Evolutionary conservation across 2,797 vertebrate genomes (phyloP).

Genomic region (Clamator glandarius): DNA sequence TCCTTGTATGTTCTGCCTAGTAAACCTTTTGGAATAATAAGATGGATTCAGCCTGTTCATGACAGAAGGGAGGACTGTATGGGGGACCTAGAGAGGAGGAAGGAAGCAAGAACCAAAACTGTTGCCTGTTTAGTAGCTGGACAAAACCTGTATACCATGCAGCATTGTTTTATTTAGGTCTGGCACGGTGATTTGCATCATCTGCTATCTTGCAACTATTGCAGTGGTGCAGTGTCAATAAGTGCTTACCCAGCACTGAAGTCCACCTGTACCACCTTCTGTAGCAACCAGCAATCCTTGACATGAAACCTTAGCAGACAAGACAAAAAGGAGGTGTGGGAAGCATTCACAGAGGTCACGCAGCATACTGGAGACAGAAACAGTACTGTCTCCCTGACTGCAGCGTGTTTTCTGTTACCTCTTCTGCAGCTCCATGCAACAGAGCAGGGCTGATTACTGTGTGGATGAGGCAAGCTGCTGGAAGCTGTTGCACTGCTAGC

Average conservation of each 20-base stretch:
- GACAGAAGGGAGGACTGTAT: neutral
- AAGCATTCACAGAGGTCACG: neutral
- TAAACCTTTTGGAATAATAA: neutral
- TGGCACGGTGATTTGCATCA: accelerated
- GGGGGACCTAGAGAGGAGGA: neutral
- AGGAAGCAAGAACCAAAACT: neutral
- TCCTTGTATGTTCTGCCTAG: neutral
- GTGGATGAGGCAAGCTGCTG: neutral
- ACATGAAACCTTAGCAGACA: neutral
- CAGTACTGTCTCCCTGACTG: neutral
- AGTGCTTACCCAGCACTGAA: neutral
- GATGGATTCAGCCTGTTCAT: neutral
- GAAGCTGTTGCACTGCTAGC: neutral
- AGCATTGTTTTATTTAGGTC: neutral
- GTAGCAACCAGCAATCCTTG: neutral
- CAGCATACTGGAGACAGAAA: neutral
- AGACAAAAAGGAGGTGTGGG: neutral
- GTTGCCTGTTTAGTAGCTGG: neutral
- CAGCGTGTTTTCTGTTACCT: neutral
- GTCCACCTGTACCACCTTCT: neutral
- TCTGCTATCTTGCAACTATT: neutral
- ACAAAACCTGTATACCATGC: neutral
- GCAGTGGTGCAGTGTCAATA: neutral
- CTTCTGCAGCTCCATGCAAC: neutral
- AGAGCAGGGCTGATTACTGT: neutral